Conservation (phyloP, 2,888 invertebrate genomes). For the Pheosia tremula region DNA sequence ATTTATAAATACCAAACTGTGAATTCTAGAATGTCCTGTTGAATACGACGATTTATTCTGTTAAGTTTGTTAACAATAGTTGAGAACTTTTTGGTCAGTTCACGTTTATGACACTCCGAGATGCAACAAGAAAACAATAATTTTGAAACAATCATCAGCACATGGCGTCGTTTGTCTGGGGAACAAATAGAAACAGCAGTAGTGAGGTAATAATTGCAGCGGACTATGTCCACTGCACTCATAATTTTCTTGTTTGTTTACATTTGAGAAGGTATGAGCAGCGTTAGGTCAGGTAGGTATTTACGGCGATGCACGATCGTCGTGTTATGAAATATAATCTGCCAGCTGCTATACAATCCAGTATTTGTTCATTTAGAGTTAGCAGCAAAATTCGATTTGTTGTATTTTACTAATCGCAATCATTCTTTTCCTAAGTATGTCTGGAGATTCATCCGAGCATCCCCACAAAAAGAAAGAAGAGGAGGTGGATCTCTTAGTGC, state of each 20-base stretch:
- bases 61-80: slow-evolving; percentile 10
- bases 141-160: slow-evolving; percentile 73
- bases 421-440: slow-evolving; percentile 64
- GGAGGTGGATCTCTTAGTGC: slow-evolving; percentile 54
- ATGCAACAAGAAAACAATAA: slow-evolving; percentile 78
- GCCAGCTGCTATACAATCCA: slow-evolving; percentile 15
- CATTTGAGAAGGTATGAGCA: slow-evolving; percentile 27
- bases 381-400: slow-evolving; percentile 14
- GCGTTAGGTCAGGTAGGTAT: slow-evolving; percentile 8
- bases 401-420: slow-evolving; percentile 26
- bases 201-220: slow-evolving; percentile 59
- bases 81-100: slow-evolving; percentile 58
- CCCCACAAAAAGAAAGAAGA: slow-evolving; percentile 69
- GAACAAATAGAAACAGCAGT: slow-evolving; percentile 62
- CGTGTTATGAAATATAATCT: slow-evolving; percentile 39
- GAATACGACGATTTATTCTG: neutral
- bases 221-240: neutral
- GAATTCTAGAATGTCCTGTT: neutral
- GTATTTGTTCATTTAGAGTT: slow-evolving; percentile 11
- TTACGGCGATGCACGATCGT: slow-evolving; percentile 33
- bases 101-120: slow-evolving; percentile 45
- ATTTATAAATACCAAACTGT: neutral
- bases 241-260: slow-evolving; percentile 49
- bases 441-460: slow-evolving; percentile 67
- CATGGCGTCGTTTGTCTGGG: slow-evolving; percentile 76